A percentile compares a stretch with the other conserved stretches of the same genome.
phyloP scores from a whole-genome alignment of 2,888 invertebrate species.

The Panzeria rudis region DNA sequence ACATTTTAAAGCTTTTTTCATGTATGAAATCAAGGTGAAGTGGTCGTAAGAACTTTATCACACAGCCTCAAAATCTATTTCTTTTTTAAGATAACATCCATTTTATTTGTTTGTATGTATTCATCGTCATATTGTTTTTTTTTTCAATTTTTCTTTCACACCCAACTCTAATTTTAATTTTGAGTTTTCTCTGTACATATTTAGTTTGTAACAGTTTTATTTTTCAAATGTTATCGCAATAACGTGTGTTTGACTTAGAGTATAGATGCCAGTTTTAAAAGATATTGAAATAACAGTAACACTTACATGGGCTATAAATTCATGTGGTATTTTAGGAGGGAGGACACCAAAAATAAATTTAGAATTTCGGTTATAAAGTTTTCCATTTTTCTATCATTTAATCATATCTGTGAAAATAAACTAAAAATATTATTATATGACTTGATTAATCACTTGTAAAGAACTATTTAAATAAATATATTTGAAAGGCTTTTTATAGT shows the following conservation, averaged over 20 bases:
- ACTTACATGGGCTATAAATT: neutral
- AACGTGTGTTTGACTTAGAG: constrained; percentile 5
- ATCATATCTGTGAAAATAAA: too few relatives aligned
- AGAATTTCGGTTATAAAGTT: neutral
- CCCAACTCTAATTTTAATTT: too few relatives aligned
- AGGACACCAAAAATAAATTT: neutral
- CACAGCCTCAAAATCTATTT: too few relatives aligned
- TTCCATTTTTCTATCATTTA: too few relatives aligned
- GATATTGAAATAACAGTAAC: constrained; percentile 55
- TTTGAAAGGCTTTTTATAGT: neutral
- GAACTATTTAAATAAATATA: neutral
- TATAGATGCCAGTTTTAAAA: constrained; percentile 22
- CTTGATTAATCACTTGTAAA: neutral
- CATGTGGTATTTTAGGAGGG: neutral
- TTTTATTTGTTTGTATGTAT: neutral
- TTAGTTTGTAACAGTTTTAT: constrained; percentile 20
- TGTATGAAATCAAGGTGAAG: too few relatives aligned
- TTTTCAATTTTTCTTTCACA: neutral
- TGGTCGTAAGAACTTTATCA: too few relatives aligned
- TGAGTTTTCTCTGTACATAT: neutral
- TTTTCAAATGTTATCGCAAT: constrained; percentile 4
- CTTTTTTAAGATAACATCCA: too few relatives aligned
- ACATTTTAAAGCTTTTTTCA: too few relatives aligned
- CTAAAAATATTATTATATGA: too few relatives aligned
- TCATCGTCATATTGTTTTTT: neutral